These are phyloP conservation scores for Simalia tracyae DNA, from an alignment of 2,797 vertebrate species.

Conservation along the genomic window DNA sequence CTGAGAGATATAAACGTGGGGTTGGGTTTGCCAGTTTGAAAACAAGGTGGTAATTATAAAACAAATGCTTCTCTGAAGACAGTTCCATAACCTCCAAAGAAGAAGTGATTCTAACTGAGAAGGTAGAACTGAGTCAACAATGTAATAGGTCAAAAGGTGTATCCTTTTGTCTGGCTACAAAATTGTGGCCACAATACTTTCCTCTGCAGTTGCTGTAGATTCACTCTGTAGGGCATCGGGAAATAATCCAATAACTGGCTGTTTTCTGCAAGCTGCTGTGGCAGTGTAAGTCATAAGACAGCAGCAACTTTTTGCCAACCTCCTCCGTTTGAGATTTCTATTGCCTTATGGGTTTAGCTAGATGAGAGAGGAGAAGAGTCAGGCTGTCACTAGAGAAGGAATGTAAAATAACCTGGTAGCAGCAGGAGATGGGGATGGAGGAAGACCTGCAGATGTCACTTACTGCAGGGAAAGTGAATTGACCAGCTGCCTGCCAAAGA, in stretches of 20 bases:
- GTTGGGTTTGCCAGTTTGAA: not conserved
- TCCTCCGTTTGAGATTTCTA: not conserved
- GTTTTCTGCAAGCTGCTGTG: not conserved
- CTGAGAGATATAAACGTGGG: not conserved
- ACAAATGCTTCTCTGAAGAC: not conserved
- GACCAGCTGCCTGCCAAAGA: conserved; percentile 63
- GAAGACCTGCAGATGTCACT: conserved; percentile 49
- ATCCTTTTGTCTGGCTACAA: not conserved
- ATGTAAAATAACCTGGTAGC: conserved; percentile 41
- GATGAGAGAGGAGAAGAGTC: not conserved
- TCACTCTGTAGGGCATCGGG: not conserved
- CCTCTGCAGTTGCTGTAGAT: not conserved
- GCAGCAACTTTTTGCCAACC: not conserved
- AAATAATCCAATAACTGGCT: not conserved
- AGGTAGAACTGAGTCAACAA: not conserved
- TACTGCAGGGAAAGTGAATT: conserved; percentile 47
- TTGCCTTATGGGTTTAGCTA: conserved; percentile 21
- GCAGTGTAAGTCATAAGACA: not conserved
- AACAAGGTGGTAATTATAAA: not conserved
- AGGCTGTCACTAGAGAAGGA: conserved; percentile 26
- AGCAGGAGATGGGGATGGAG: conserved; percentile 8
- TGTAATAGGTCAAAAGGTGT: not conserved
- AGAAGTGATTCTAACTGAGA: not conserved
- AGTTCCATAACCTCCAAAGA: not conserved
- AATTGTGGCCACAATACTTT: not conserved